A percentile compares a stretch with the other conserved stretches of the same genome.
phyloP scores from a whole-genome alignment of 2,888 invertebrate genomes.

The Trisateles emortualis region DNA sequence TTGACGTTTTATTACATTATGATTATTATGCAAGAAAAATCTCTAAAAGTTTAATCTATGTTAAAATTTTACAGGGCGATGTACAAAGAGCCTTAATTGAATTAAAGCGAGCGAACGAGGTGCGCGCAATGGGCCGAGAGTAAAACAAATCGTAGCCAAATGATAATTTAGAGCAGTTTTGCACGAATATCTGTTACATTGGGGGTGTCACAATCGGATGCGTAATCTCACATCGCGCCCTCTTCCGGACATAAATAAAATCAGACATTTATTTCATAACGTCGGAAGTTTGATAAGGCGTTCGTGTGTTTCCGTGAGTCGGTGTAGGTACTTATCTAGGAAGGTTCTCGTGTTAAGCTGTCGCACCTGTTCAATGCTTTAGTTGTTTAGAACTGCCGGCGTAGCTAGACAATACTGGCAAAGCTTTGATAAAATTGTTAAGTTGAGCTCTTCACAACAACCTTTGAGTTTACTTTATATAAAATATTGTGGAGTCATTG shows the following conservation, averaged over 20 bases:
- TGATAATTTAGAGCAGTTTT: constrained; percentile 72
- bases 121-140: constrained; percentile 63
- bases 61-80: constrained; percentile 18
- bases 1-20: background rate
- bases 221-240: constrained; percentile 73
- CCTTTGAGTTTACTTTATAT: background rate
- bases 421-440: constrained; percentile 2
- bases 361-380: constrained; percentile 28
- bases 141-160: constrained; percentile 73
- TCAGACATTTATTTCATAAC: constrained; percentile 78
- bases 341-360: constrained; percentile 36
- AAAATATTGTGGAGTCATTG: background rate
- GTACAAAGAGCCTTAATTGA: constrained; percentile 54
- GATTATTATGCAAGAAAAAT: constrained; percentile 16
- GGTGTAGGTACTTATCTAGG: constrained; percentile 23
- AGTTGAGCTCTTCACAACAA: background rate
- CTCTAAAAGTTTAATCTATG: constrained; percentile 13
- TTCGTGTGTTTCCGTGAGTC: constrained; percentile 57
- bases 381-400: constrained; percentile 11
- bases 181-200: constrained; percentile 75
- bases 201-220: constrained; percentile 74
- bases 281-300: constrained; percentile 79
- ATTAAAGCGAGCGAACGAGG: constrained; percentile 51
- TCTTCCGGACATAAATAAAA: constrained; percentile 81
- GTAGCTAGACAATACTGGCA: background rate